Conservation (phyloP, 2,797 vertebrate species). For the Galago senegalensis region DNA sequence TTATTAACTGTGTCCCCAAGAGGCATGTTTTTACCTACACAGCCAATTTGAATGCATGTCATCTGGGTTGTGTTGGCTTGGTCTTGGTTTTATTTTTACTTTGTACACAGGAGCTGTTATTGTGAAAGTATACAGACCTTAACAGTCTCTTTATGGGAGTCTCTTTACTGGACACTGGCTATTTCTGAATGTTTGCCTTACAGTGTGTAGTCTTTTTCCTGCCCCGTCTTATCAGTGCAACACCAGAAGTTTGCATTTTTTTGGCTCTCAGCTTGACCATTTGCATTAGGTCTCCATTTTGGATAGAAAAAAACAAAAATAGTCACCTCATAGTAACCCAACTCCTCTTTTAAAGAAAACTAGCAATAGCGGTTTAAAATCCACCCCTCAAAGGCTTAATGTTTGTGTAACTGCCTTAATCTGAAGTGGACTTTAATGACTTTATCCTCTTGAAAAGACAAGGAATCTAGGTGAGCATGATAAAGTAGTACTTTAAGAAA, state of each 20-base stretch:
- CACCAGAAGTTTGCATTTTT: background rate
- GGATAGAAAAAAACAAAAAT: background rate
- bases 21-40: background rate
- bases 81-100: background rate
- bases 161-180: background rate
- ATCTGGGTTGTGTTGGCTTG: background rate
- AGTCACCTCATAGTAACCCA: background rate
- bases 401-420: background rate
- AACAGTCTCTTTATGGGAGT: background rate
- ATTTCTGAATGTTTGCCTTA: background rate
- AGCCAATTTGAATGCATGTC: background rate
- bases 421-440: background rate
- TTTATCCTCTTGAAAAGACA: background rate
- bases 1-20: background rate
- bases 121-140: background rate
- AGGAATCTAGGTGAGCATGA: background rate
- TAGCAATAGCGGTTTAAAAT: background rate
- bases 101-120: background rate
- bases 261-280: background rate
- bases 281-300: background rate
- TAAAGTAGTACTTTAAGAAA: background rate
- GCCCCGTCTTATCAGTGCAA: background rate
- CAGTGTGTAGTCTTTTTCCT: background rate
- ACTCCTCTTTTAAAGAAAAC: background rate
- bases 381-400: background rate